phyloP scores from a whole-genome alignment of 2,888 invertebrate species.

The Oligia strigilis region DNA sequence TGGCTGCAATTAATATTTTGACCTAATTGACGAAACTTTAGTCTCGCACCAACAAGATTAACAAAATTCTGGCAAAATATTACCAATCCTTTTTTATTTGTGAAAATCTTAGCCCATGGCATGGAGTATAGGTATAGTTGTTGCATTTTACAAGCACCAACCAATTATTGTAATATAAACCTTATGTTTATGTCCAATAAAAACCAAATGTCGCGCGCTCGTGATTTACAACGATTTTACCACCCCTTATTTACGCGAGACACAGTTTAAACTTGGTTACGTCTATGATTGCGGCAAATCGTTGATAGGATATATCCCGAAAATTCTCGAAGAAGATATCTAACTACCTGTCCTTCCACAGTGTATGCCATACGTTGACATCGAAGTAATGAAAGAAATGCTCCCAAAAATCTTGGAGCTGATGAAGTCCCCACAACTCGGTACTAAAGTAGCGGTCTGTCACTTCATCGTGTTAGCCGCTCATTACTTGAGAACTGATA shows the following conservation, averaged over 20 bases:
- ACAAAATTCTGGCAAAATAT: not conserved
- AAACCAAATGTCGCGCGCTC: not conserved
- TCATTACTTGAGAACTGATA: slow-evolving; percentile 88
- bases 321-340: slow-evolving; percentile 1
- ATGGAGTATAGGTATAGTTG: not conserved
- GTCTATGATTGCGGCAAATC: not conserved
- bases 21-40: not conserved
- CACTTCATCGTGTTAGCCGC: slow-evolving; percentile 94
- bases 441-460: slow-evolving; percentile 95
- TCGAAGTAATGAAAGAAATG: slow-evolving; percentile 94
- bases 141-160: not conserved
- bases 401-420: slow-evolving; percentile 95
- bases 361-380: slow-evolving; percentile 94
- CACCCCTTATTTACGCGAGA: not conserved
- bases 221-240: not conserved
- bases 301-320: not conserved
- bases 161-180: not conserved
- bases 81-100: not conserved
- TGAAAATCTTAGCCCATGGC: not conserved
- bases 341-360: slow-evolving; percentile 70
- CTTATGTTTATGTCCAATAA: not conserved
- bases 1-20: not conserved
- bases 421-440: slow-evolving; percentile 95
- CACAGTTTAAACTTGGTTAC: not conserved
- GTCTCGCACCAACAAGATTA: not conserved